phyloP scores from a whole-genome alignment of 1,140 invertebrate species.

The Dufourea novaeangliae region DNA sequence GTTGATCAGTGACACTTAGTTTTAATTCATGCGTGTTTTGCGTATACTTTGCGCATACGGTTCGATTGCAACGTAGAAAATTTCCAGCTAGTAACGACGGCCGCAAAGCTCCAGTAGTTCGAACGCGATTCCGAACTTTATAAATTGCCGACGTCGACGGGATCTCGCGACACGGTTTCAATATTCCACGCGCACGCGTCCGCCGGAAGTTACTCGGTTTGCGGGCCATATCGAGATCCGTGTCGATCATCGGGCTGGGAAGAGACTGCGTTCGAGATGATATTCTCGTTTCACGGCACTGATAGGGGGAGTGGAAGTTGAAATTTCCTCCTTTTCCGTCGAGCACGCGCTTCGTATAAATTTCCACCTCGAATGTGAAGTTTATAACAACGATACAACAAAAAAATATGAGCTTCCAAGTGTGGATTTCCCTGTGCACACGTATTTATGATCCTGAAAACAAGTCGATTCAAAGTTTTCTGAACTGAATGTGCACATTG shows the following conservation, averaged over 20 bases:
- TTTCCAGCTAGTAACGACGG: not conserved
- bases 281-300: not conserved
- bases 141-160: constrained; percentile 12
- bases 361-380: no score
- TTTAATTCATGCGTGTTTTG: not conserved
- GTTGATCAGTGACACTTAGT: no score
- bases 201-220: constrained; percentile 24
- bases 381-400: no score
- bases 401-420: no score
- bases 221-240: not conserved
- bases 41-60: not conserved
- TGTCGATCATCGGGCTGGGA: constrained; percentile 17
- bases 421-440: no score
- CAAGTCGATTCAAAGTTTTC: no score
- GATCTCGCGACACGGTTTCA: constrained; percentile 23
- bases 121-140: not conserved
- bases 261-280: not conserved
- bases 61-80: not conserved
- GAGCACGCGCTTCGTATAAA: not conserved
- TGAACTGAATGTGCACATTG: no score
- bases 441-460: no score
- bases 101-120: not conserved
- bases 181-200: constrained; percentile 16
- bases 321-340: not conserved
- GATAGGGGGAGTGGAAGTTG: not conserved